Conservation (phyloP, 2,113 vertebrate species). For the Scalopus aquaticus region DNA sequence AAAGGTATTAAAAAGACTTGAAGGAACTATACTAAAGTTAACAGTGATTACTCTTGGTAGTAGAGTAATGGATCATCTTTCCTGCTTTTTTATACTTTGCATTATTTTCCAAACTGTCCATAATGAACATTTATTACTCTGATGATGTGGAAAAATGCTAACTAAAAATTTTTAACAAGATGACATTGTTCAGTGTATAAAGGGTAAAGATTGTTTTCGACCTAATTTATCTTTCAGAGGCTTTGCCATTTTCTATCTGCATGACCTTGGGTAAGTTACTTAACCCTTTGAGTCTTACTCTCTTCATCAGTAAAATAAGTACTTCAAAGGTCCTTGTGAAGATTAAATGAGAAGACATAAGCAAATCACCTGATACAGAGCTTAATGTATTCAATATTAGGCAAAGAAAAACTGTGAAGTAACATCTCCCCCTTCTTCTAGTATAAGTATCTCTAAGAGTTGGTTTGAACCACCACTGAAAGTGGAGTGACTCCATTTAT, state of each 20-base stretch:
- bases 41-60: background rate
- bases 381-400: background rate
- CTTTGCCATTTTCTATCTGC: background rate
- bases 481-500: background rate
- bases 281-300: conserved; percentile 4
- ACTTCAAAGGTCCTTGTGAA: background rate
- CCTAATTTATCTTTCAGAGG: background rate
- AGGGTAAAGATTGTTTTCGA: background rate
- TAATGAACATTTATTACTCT: background rate
- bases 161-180: background rate
- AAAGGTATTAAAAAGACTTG: background rate
- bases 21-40: background rate
- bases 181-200: background rate
- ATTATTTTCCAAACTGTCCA: background rate
- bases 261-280: background rate
- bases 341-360: background rate
- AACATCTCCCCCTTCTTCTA: background rate
- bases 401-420: background rate
- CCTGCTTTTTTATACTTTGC: background rate
- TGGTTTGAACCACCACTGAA: background rate
- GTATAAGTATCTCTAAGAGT: background rate
- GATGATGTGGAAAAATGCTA: background rate
- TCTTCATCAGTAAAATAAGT: background rate
- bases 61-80: background rate
- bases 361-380: background rate